Evolutionary conservation across 1,140 invertebrate genomes (phyloP).

Genomic region (Danaus plexippus): DNA sequence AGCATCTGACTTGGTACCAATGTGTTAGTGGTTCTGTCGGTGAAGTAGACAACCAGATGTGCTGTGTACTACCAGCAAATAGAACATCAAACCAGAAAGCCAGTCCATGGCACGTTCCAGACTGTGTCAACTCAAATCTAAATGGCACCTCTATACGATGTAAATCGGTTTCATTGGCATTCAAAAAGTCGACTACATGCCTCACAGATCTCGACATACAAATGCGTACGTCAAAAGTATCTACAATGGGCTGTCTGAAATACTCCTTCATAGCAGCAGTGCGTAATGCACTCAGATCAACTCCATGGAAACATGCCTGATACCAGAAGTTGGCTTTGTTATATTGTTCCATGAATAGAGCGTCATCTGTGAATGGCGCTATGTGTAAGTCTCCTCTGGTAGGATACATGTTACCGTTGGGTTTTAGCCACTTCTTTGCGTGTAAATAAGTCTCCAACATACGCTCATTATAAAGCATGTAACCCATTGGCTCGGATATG

Average conservation of each 20-base stretch:
- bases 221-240: slow-evolving; percentile 98
- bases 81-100: slow-evolving; percentile 99
- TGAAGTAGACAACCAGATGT: slow-evolving; percentile 98
- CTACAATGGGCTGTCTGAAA: slow-evolving; percentile 98
- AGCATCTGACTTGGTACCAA: slow-evolving; percentile 99
- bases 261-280: slow-evolving; percentile 97
- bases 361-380: slow-evolving; percentile 98
- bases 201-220: slow-evolving; percentile 96
- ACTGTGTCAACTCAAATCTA: slow-evolving; percentile 92
- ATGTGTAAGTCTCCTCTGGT: slow-evolving; percentile 96
- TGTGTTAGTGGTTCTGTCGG: slow-evolving; percentile 99
- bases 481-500: slow-evolving; percentile 99
- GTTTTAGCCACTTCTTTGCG: slow-evolving; percentile 97
- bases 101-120: slow-evolving; percentile 96
- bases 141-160: slow-evolving; percentile 97
- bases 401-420: slow-evolving; percentile 96
- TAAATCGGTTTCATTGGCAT: slow-evolving; percentile 93
- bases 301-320: slow-evolving; percentile 98
- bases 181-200: slow-evolving; percentile 96
- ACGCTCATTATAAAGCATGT: slow-evolving; percentile 99
- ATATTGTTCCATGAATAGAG: slow-evolving; percentile 98
- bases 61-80: slow-evolving; percentile 91
- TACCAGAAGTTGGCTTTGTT: slow-evolving; percentile 99
- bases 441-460: slow-evolving; percentile 99
- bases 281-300: slow-evolving; percentile 89